Base-by-base conservation (phyloP, 2,888 invertebrate species). In the Lumbricus terrestris region DNA sequence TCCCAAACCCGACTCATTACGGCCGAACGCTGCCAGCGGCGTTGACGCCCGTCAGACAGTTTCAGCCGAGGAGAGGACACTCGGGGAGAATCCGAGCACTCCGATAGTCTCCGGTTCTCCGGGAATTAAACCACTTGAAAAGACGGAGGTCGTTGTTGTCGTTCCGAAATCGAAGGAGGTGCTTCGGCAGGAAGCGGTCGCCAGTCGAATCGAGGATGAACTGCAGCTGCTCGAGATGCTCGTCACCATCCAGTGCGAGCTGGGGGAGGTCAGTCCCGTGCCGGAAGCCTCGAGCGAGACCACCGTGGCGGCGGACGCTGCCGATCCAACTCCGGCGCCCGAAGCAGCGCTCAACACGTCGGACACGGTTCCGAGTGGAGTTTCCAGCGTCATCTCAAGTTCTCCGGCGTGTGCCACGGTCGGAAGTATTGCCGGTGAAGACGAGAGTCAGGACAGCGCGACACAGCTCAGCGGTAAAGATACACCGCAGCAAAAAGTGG, bases 191-290 rank as follows among this genome's bases (percentile, higher is more conserved):
- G 34, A 35, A 16, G 35, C 85, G 5, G 8, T 37, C 35, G 85
- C 37, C 20, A 85, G 85, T 37, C 34, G 85, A 11, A 85, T 85
- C 13, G 85, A 85, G 16, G 85, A 85, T 15, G 85, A 85, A 37
- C 85, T 85, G 35, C 85, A 85, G 35, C 37, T 85, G 37, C 85
- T 85, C 20, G 85, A 85, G 35, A 85, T 85, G 85, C 37, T 85
- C 11, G 85, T 85, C 5, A 85, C 85, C 18, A 85, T 85, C 37
- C 85, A 85, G 85, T 35, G 37, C 29, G 85, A 85, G 85, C 37
- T 85, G 85, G 37, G n/a, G 6, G 33, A 33, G 29, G 37, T 85
- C 16, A 37, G n/a, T 85, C 23, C 85, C 8, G 34, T 85, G 85
- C 20, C 85, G 4, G 85, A 85, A 23, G 11, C 69, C 29, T 69